A percentile compares a stretch with the other conserved stretches of the same genome.
Conservation (phyloP, 1,140 invertebrate genomes). For the Drosophila albomicans region DNA sequence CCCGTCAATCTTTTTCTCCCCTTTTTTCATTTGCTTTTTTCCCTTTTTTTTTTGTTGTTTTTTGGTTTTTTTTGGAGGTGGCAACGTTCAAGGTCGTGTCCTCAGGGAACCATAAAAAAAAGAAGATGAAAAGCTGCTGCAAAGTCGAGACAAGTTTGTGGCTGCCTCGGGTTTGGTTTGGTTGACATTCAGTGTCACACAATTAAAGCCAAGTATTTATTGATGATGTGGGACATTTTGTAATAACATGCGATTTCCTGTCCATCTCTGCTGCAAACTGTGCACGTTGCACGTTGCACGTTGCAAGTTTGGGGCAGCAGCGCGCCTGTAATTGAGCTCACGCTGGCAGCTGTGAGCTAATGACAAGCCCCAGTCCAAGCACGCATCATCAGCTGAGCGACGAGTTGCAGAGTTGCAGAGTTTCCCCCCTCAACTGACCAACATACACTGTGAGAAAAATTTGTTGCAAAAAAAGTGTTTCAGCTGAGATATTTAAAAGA, state of each 20-base stretch:
- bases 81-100: constrained; percentile 27
- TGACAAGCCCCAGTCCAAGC: constrained; percentile 74
- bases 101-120: not conserved
- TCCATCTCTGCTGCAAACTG: constrained; percentile 12
- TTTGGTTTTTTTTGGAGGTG: not conserved
- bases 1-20: not conserved
- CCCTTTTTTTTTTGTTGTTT: not conserved
- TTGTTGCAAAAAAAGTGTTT: too few relatives aligned
- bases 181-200: constrained; percentile 59
- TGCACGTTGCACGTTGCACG: not conserved
- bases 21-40: not conserved
- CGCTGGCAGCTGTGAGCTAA: constrained; percentile 78
- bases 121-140: not conserved
- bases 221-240: constrained; percentile 77
- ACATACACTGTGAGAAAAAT: too few relatives aligned
- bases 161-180: not conserved
- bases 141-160: not conserved
- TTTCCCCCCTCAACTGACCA: too few relatives aligned
- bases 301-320: constrained; percentile 34
- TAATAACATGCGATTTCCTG: constrained; percentile 83
- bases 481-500: too few relatives aligned
- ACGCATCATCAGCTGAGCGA: constrained; percentile 51
- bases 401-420: not conserved
- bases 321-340: constrained; percentile 72
- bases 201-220: constrained; percentile 69